Conservation (phyloP, 2,797 vertebrate species). For the Otolemur crassicaudatus region DNA sequence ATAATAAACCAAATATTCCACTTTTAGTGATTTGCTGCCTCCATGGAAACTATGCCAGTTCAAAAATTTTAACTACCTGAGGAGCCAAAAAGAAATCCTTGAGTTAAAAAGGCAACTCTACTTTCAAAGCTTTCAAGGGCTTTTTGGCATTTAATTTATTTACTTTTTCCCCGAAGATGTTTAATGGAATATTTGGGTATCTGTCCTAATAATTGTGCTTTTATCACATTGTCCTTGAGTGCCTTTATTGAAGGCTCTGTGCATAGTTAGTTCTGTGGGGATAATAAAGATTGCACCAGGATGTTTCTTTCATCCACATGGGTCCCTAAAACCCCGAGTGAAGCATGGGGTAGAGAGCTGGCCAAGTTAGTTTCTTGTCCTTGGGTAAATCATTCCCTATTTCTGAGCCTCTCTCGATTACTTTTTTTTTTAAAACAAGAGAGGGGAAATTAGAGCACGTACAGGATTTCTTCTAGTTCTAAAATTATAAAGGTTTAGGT, state of each 20-base stretch:
- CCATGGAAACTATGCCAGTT: not conserved
- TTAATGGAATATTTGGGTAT: not conserved
- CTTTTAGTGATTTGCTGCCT: not conserved
- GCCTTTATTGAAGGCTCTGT: not conserved
- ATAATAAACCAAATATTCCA: not conserved
- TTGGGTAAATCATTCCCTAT: not conserved
- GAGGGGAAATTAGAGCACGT: not conserved
- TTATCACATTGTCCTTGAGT: not conserved
- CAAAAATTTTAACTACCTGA: not conserved
- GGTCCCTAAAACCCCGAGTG: not conserved
- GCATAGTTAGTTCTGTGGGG: not conserved
- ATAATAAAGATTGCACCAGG: not conserved
- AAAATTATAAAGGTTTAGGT: not conserved
- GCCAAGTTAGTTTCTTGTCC: not conserved
- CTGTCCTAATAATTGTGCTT: constrained; percentile 5
- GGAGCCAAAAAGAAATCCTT: not conserved
- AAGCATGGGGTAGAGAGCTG: no score
- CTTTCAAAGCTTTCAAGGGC: not conserved
- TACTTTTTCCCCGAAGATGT: constrained; percentile 1
- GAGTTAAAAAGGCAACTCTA: not conserved
- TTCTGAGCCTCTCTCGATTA: not conserved
- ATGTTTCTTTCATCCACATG: not conserved
- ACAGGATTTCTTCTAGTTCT: not conserved
- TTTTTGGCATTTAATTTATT: not conserved
- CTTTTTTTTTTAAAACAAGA: not conserved